Conservation (phyloP, 2,797 vertebrate species). For the Brotula barbata region DNA sequence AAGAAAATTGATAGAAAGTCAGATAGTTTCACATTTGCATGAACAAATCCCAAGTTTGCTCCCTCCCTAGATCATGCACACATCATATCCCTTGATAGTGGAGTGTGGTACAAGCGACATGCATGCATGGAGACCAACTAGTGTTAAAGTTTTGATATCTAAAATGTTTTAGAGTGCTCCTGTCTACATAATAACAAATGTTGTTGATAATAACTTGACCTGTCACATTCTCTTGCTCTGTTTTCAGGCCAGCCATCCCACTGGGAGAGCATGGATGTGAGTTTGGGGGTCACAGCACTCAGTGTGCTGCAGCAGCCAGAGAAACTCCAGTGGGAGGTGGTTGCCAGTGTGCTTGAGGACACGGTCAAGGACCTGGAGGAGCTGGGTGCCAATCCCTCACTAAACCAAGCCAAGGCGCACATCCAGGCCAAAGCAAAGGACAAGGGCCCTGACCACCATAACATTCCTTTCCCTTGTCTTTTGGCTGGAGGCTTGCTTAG, state of each 20-base stretch:
- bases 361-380: constrained; percentile 98
- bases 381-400: constrained; percentile 90
- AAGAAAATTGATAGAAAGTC: too few relatives aligned
- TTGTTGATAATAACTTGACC: neutral
- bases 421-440: constrained; percentile 88
- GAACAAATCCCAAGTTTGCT: too few relatives aligned
- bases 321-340: constrained; percentile 98
- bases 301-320: constrained; percentile 98
- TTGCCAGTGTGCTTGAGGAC: constrained; percentile 97
- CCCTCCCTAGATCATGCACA: too few relatives aligned
- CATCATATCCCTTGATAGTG: too few relatives aligned
- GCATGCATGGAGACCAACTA: too few relatives aligned
- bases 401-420: constrained; percentile 89
- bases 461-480: constrained; percentile 99
- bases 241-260: constrained; percentile 89
- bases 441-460: constrained; percentile 91
- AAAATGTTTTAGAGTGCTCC: too few relatives aligned
- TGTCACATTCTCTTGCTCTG: neutral
- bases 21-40: too few relatives aligned
- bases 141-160: too few relatives aligned
- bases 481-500: constrained; percentile 94
- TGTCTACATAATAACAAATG: neutral
- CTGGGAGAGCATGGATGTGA: constrained; percentile 95
- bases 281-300: constrained; percentile 91
- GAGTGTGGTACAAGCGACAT: too few relatives aligned